These are phyloP conservation scores for Mylabris phalerata DNA, from an alignment of 1,140 invertebrate genomes.

Conservation along the genomic window DNA sequence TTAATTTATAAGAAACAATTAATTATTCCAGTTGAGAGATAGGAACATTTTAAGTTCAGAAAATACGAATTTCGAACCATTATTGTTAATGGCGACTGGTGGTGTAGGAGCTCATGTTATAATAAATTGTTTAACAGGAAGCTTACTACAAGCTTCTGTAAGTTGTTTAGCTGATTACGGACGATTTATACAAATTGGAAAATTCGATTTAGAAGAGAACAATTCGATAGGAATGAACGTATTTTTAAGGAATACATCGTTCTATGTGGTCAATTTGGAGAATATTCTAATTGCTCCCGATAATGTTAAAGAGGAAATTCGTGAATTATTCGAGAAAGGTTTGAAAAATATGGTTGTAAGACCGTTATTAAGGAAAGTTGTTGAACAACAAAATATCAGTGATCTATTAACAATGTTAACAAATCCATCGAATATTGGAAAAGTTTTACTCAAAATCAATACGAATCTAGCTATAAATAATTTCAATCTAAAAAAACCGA, in stretches of 20 bases:
- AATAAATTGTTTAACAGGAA: conserved; percentile 56
- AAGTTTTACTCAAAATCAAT: conserved; percentile 31
- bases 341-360: conserved; percentile 24
- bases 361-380: conserved; percentile 31
- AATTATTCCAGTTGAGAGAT: conserved; percentile 30
- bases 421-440: conserved; percentile 32
- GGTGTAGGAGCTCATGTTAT: conserved; percentile 54
- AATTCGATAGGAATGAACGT: conserved; percentile 52
- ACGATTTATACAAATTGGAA: conserved; percentile 66
- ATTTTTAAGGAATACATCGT: conserved; percentile 47
- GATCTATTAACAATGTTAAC: conserved; percentile 28
- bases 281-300: conserved; percentile 23
- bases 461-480: conserved; percentile 30
- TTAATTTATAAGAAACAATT: neutral
- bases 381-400: conserved; percentile 28
- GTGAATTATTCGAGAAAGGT: conserved; percentile 26
- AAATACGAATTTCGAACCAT: conserved; percentile 49
- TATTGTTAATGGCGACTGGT: conserved; percentile 44
- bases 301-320: conserved; percentile 33
- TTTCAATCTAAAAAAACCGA: conserved; percentile 33
- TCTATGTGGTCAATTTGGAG: conserved; percentile 32
- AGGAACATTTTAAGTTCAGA: conserved; percentile 50
- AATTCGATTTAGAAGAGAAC: conserved; percentile 63
- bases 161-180: conserved; percentile 57
- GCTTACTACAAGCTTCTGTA: conserved; percentile 56